These are phyloP conservation scores for Brachionus plicatilis DNA, from an alignment of 1,140 invertebrate species.

Conservation along the genomic window DNA sequence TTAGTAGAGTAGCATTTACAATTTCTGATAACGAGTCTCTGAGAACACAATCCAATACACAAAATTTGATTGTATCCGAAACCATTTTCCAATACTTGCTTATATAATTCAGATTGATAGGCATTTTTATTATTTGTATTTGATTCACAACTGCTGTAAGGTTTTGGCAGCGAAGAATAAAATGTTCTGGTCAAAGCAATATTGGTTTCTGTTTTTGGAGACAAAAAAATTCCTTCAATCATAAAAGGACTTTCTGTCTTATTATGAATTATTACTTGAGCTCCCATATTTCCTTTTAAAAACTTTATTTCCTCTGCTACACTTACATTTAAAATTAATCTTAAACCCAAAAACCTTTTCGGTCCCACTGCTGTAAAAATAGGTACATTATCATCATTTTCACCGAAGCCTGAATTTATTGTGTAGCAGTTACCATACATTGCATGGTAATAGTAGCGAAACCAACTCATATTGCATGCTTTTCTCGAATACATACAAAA, in stretches of 20 bases:
- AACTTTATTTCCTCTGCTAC: not conserved
- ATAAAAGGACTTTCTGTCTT: not conserved
- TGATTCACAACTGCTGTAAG: not conserved
- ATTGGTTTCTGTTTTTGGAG: not conserved
- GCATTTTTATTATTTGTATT: not conserved
- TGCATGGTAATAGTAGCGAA: not conserved
- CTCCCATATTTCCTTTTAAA: not conserved
- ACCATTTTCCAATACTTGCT: not conserved
- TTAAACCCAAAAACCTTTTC: not conserved
- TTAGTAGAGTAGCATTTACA: not conserved
- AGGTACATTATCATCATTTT: not conserved
- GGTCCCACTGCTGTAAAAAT: not conserved
- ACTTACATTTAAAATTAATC: not conserved
- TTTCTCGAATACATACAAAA: not conserved
- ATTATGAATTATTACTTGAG: not conserved
- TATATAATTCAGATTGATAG: not conserved
- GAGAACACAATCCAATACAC: not conserved
- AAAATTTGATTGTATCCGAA: not conserved
- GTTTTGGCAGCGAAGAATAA: not conserved
- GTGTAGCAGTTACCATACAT: not conserved
- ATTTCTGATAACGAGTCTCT: not conserved
- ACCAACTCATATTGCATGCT: not conserved
- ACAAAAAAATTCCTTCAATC: not conserved
- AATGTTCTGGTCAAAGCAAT: not conserved
- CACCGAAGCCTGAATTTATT: not conserved